Conservation (phyloP, 1,140 invertebrate species). For the Eubasilissa regina region DNA sequence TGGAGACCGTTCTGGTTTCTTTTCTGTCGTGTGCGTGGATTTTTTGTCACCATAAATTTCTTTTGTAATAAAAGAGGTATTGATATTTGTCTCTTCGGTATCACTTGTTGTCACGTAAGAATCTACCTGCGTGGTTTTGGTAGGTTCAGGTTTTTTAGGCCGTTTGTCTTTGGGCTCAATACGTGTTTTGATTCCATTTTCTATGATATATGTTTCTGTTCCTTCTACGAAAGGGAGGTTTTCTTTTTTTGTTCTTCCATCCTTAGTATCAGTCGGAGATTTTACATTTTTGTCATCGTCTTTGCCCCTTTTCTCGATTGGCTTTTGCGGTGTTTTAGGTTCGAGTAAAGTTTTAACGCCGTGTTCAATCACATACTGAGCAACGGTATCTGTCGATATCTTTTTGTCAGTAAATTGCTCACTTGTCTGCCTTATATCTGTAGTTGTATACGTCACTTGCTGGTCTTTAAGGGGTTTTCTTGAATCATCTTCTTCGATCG, state of each 20-base stretch:
- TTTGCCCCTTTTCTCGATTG: conserved; percentile 4
- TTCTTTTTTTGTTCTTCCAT: conserved; percentile 18
- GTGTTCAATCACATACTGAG: conserved; percentile 44
- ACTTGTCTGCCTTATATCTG: not conserved
- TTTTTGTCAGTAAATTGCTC: conserved; percentile 8
- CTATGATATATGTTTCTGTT: conserved; percentile 36
- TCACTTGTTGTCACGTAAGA: conserved; percentile 1
- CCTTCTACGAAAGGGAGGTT: not conserved
- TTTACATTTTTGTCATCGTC: conserved; percentile 6
- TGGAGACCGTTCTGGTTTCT: not conserved
- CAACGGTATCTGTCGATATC: not conserved
- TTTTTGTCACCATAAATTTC: conserved; percentile 10
- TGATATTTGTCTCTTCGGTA: conserved; percentile 2
- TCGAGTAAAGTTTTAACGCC: conserved; percentile 46
- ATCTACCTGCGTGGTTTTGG: not conserved
- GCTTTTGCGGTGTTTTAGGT: conserved; percentile 13
- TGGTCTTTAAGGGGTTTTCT: not conserved
- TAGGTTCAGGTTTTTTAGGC: conserved; percentile 9
- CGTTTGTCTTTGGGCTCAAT: conserved; percentile 37
- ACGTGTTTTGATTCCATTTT: conserved; percentile 45
- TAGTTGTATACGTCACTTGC: not conserved
- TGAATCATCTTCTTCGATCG: conserved; percentile 18
- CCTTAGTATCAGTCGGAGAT: not conserved
- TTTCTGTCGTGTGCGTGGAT: not conserved
- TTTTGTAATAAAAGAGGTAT: not conserved